These are phyloP conservation scores for Cyrtodaria siliqua DNA, from an alignment of 2,888 invertebrate species.

Conservation along the genomic window DNA sequence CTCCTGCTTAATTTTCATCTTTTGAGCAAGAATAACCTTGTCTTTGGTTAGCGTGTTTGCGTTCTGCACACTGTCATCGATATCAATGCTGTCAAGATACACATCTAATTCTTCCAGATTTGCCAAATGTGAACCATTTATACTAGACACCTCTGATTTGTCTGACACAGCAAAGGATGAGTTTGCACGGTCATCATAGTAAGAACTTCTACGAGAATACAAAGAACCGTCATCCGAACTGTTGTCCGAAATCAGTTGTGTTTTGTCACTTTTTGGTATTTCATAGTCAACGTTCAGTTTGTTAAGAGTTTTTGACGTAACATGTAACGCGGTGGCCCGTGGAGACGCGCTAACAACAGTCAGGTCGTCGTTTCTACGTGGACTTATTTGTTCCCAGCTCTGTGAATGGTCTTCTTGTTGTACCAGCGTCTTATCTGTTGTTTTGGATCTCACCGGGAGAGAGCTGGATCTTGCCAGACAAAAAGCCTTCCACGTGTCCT, in stretches of 20 bases:
- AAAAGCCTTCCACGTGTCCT: slow-evolving; percentile 52
- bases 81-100: slow-evolving; percentile 2
- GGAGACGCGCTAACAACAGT: slow-evolving; percentile 12
- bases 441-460: slow-evolving; percentile 43
- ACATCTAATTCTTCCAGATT: slow-evolving; percentile 36
- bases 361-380: slow-evolving; percentile 26
- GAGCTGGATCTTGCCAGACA: slow-evolving; percentile 58
- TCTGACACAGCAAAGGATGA: slow-evolving; percentile 48
- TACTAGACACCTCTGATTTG: slow-evolving; percentile 17
- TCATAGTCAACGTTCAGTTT: slow-evolving; percentile 28
- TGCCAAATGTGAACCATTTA: slow-evolving; percentile 22
- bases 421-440: not conserved
- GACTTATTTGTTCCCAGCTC: slow-evolving; percentile 62
- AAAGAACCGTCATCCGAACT: slow-evolving; percentile 51
- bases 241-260: slow-evolving; percentile 53
- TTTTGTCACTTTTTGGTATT: slow-evolving; percentile 27
- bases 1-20: slow-evolving; percentile 50
- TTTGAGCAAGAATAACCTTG: slow-evolving; percentile 33
- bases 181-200: slow-evolving; percentile 23
- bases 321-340: not conserved
- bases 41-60: slow-evolving; percentile 24
- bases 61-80: slow-evolving; percentile 28
- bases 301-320: slow-evolving; percentile 25
- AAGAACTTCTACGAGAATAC: slow-evolving; percentile 40
- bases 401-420: slow-evolving; percentile 48